Evolutionary conservation across 2,797 vertebrate species (phyloP), one percentile per base, ranked within the genome.

Genomic region (Sebastiscus tertius): DNA sequence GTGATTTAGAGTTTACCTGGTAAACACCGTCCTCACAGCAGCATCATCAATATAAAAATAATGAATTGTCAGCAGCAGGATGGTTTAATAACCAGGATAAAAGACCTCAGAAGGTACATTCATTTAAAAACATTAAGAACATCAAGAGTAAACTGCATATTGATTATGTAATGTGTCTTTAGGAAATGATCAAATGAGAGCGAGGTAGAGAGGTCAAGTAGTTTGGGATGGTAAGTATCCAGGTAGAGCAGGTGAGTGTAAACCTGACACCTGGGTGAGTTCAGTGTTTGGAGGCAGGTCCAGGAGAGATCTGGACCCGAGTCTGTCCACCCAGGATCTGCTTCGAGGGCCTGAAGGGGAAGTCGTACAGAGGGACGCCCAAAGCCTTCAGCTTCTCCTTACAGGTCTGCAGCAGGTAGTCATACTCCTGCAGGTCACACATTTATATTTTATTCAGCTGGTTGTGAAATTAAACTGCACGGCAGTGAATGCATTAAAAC

Each of bases 341-440:
- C 58, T 80, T 16, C 0, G 78, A 58, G 1, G 81, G 20, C 10
- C 54, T 66, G 67, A 85, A 80, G 49, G 64, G 36, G 14, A 88
- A 49, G 49, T 86, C 6, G 1, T 58, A 10, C 16, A 34, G 56
- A 1, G 76, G 63, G 59, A 71, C 62, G 0, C 77, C 64, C 8
- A 72, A 18, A 4, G 14, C 60, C 72, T 68, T 7, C 64, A 85
- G 79, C 72, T 26, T 27, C 26, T 69, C 56, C 54, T 6, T 49
- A 1, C 78, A 56, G 46, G 2, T 61, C 6, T 29, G 56, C 74
- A 85, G 78, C 81, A 81, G 80, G 6, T 42, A 14, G 29, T 87
- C n/a, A 14, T 92, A 84, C 6, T 71, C 87, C 90, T 92, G 85
- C 39, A 68, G 46, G 36, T 39, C 2, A 62, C 46, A 60, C 0